phyloP scores from a whole-genome alignment of 1,140 invertebrate genomes.

The Heliconius congener region DNA sequence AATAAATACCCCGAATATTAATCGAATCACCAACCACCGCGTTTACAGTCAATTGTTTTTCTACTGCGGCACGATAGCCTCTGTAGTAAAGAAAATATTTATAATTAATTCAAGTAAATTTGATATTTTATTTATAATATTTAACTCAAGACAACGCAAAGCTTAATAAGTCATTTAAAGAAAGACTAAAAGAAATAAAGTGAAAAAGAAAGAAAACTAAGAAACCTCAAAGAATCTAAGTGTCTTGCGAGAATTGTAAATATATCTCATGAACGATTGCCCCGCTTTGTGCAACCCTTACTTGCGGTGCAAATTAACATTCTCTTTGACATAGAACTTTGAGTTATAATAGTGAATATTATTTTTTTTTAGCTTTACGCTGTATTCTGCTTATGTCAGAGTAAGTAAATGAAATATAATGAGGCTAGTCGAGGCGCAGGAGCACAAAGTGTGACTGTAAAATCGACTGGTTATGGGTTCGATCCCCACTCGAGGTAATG shows the following conservation, averaged over 20 bases:
- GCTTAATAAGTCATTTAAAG: not conserved
- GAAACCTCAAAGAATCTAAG: not conserved
- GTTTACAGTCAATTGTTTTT: no score
- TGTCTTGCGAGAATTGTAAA: not conserved
- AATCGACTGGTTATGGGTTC: no score
- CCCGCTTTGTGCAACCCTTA: not conserved
- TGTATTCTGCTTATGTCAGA: not conserved
- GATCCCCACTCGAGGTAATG: no score
- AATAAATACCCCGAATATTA: no score
- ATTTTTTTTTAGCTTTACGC: not conserved
- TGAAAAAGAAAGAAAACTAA: not conserved
- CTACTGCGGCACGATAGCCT: no score
- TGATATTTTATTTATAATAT: not conserved
- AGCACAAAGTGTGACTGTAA: no score
- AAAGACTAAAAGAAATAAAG: constrained; percentile 6
- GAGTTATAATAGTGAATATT: not conserved
- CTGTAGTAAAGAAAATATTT: no score
- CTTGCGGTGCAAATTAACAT: constrained; percentile 2
- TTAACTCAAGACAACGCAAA: not conserved
- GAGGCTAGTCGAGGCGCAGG: no score
- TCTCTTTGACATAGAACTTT: not conserved
- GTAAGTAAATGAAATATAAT: not conserved
- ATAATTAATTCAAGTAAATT: no score
- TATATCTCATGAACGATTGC: constrained; percentile 7
- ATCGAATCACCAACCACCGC: no score